These are phyloP conservation scores for Coenobita brevimanus DNA, from an alignment of 1,140 invertebrate genomes.

Conservation along the genomic window DNA sequence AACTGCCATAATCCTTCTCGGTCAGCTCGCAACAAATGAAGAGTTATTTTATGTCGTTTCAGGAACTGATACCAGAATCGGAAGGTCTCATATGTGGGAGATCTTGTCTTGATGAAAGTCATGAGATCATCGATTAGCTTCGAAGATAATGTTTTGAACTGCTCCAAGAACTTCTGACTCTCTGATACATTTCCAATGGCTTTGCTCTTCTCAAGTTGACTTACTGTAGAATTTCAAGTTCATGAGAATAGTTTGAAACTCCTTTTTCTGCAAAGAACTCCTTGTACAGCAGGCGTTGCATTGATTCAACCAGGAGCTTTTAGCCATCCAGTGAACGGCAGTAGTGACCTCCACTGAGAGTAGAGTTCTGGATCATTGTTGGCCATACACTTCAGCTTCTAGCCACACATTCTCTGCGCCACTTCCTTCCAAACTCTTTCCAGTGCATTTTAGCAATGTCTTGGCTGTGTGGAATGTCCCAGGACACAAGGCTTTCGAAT, in stretches of 20 bases:
- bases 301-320: not conserved
- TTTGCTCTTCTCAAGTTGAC: not conserved
- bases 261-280: not conserved
- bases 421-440: not conserved
- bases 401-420: not conserved
- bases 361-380: not conserved
- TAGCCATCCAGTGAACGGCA: not conserved
- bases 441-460: not conserved
- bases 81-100: not conserved
- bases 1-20: not conserved
- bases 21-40: not conserved
- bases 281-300: conserved; percentile 5
- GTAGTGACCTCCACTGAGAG: not conserved
- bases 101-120: not conserved
- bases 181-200: not conserved
- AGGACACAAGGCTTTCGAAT: not conserved
- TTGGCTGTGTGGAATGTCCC: not conserved
- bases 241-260: not conserved
- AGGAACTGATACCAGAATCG: not conserved
- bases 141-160: not conserved
- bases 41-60: not conserved
- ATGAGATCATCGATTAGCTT: not conserved
- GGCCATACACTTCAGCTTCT: not conserved
- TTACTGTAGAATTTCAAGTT: too few species aligned
- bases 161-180: not conserved